A percentile compares a stretch with the other conserved stretches of the same genome.
Evolutionary conservation across 2,113 vertebrate genomes (phyloP).

Genomic region (Carassius gibelio): DNA sequence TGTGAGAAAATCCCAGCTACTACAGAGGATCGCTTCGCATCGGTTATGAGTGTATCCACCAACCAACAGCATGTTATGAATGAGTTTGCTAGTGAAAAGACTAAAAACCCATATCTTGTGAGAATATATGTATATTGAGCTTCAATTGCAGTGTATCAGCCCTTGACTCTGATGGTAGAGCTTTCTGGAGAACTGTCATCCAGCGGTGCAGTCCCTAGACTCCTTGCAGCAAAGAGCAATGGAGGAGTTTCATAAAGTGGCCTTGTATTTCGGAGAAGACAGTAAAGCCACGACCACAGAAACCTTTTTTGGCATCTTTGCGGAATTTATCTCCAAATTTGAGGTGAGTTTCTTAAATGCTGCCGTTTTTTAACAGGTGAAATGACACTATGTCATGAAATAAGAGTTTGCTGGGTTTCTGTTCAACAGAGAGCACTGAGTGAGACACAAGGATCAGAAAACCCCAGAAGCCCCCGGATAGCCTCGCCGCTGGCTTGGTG

Average conservation of each 20-base stretch:
- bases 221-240: conserved; percentile 88
- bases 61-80: background rate
- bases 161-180: conserved; percentile 78
- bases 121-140: background rate
- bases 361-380: no score
- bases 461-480: conserved; percentile 84
- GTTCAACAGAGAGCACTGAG: conserved; percentile 84
- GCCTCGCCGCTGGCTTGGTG: conserved; percentile 93
- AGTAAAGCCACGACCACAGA: conserved; percentile 89
- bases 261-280: conserved; percentile 94
- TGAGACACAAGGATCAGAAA: conserved; percentile 85
- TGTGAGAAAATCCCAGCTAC: conserved; percentile 86
- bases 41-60: conserved; percentile 89
- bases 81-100: background rate
- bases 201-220: conserved; percentile 84
- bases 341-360: conserved; percentile 79
- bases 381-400: background rate
- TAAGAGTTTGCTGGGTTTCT: conserved; percentile 11
- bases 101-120: background rate
- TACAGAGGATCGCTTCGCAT: conserved; percentile 87
- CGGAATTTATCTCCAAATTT: conserved; percentile 95
- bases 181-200: conserved; percentile 92
- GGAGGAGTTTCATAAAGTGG: conserved; percentile 89
- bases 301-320: conserved; percentile 94
- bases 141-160: background rate